A percentile compares a stretch with the other conserved stretches of the same genome.
Evolutionary conservation across 2,113 vertebrate species (phyloP).

Genomic region (Nycticorax nycticorax): DNA sequence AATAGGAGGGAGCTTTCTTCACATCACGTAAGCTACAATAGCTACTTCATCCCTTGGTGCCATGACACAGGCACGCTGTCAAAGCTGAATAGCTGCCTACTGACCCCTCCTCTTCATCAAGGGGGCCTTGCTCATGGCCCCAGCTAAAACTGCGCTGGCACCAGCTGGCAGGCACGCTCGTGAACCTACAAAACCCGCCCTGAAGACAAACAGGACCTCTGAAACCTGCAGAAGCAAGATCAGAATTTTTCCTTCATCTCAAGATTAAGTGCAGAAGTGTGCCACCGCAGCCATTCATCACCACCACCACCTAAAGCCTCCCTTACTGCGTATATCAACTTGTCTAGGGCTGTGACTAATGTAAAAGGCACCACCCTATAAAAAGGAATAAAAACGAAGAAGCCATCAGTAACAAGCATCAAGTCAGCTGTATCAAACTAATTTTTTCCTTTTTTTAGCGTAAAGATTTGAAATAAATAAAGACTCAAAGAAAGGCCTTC

Average conservation of each 20-base stretch:
- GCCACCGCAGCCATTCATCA: conserved; percentile 26
- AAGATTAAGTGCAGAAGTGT: conserved; percentile 28
- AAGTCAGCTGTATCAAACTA: background rate
- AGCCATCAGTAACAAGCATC: background rate
- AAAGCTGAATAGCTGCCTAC: conserved; percentile 2
- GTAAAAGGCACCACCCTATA: conserved; percentile 8
- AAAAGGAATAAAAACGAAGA: conserved; percentile 4
- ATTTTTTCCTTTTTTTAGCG: background rate
- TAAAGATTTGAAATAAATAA: background rate
- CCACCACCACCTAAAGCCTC: conserved; percentile 1
- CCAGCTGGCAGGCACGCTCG: background rate
- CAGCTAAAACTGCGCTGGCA: background rate
- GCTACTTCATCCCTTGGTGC: background rate
- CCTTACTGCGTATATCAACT: background rate
- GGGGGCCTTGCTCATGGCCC: background rate
- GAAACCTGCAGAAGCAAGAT: background rate
- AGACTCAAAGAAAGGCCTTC: background rate
- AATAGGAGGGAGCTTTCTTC: background rate
- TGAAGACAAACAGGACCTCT: background rate
- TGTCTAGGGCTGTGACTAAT: conserved; percentile 11
- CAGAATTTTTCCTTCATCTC: background rate
- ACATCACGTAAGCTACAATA: background rate
- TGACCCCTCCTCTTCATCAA: conserved; percentile 18
- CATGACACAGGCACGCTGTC: background rate
- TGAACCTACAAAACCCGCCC: background rate